Base-by-base conservation (phyloP, 2,888 invertebrate genomes). In the Coecobrya sp. region DNA sequence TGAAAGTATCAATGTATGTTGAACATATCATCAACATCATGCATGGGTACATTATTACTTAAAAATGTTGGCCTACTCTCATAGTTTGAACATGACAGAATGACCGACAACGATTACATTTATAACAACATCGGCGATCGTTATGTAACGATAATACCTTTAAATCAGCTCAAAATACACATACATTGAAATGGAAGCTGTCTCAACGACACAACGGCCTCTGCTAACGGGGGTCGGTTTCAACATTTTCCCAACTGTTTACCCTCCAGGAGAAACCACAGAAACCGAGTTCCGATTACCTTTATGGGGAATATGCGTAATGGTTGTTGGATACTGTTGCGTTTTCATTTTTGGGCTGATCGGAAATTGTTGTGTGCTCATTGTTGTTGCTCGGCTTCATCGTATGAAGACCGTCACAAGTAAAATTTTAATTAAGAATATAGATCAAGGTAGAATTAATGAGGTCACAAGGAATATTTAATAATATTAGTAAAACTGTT, bases 341-440 rank as follows among this genome's bases (percentile, higher is more conserved):
- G 90, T 94, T 49, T 91, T 94, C 42, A 59, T 91, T 36, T 81
- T 94, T 59, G 94, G 94, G 13, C 79, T 94, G 8, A 59, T 93
- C 22, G 94, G 94, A 52, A 94, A 94, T 59, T 89, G 86, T 27
- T 87, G 76, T 45, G 93, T 94, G 1, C 59, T 94, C 1, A 81
- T 92, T 27, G 93, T 94, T 13, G 92, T 93, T 7, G 36, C 36
- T 36, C 36, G 36, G 36, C 36, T 36, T 36, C 36, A 7, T 36
- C 36, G 36, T 36, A 36, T 94, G 93, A 85, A 79, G 27, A 93
- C 94, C 5, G 93, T 93, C 8, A 94, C 94, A 11, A 94, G 93
- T n/a, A n/a, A n/a, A n/a, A n/a, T n/a, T n/a, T n/a, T n/a, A n/a
- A n/a, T n/a, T n/a, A n/a, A n/a, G n/a, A n/a, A n/a, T n/a, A n/a